These are phyloP conservation scores for Cantharis rustica DNA, from an alignment of 2,888 invertebrate species.

Conservation along the genomic window DNA sequence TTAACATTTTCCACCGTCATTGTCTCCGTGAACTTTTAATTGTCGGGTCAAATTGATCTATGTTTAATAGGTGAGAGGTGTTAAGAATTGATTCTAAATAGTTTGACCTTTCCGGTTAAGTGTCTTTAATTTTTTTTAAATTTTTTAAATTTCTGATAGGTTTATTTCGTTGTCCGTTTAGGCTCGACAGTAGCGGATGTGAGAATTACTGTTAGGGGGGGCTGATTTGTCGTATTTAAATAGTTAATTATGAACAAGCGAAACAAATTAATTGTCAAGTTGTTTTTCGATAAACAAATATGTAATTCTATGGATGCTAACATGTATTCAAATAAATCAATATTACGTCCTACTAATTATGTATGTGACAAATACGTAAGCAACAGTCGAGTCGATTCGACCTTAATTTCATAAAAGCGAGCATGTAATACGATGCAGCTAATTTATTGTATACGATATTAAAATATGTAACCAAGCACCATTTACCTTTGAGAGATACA, in stretches of 20 bases:
- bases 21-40: conserved; percentile 27
- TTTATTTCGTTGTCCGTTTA: too few relatives aligned
- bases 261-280: not conserved
- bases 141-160: not conserved
- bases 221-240: not conserved
- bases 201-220: not conserved
- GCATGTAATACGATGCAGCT: not conserved
- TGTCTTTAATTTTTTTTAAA: too few relatives aligned
- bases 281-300: not conserved
- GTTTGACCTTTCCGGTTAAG: conserved; percentile 20
- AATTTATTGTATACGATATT: not conserved
- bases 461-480: not conserved
- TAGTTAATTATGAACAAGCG: not conserved
- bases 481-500: not conserved
- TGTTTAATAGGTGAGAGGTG: conserved; percentile 23
- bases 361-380: not conserved
- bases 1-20: not conserved
- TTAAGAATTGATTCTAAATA: conserved; percentile 28
- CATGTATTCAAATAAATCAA: not conserved
- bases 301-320: not conserved
- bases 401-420: not conserved
- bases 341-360: not conserved
- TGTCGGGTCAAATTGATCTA: conserved; percentile 30
- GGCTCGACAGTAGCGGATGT: not conserved
- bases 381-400: not conserved